Percentiles rank a stretch among this genome's conserved stretches.
phyloP scores from a whole-genome alignment of 2,797 vertebrate genomes.

The Ctenopoma kingsleyae region DNA sequence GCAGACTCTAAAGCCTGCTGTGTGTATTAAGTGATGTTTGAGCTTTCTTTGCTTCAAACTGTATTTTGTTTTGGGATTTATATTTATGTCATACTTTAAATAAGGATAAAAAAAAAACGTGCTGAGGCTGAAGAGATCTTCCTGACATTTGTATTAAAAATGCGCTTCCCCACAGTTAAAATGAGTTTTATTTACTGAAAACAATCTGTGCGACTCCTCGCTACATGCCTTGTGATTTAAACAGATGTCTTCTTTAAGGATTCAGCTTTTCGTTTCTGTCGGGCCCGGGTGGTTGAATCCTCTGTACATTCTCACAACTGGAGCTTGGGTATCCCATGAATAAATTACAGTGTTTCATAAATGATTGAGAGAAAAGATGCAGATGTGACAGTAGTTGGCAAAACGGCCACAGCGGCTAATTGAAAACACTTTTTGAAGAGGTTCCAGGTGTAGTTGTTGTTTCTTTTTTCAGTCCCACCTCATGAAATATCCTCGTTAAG shows the following conservation, averaged over 20 bases:
- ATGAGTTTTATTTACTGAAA: conserved; percentile 4
- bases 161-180: not conserved
- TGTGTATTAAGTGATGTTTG: conserved; percentile 23
- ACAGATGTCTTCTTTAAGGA: conserved; percentile 68
- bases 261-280: conserved; percentile 24
- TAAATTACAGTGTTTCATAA: conserved; percentile 74
- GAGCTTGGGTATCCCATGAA: conserved; percentile 58
- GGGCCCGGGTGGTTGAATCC: not conserved
- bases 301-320: conserved; percentile 42
- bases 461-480: conserved; percentile 2
- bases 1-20: conserved; percentile 40
- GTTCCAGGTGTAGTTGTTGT: conserved; percentile 58
- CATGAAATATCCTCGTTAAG: not conserved
- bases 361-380: conserved; percentile 69
- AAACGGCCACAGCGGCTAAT: conserved; percentile 36
- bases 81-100: not conserved
- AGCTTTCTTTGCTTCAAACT: not conserved
- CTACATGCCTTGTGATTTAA: conserved; percentile 30
- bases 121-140: not conserved
- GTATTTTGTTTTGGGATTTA: not conserved
- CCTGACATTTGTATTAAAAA: not conserved
- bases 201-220: not conserved
- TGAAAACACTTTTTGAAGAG: conserved; percentile 53
- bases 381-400: conserved; percentile 70
- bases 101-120: not conserved